These are phyloP conservation scores for Callaeas wilsoni DNA, from an alignment of 2,113 vertebrate genomes.

Conservation along the genomic window DNA sequence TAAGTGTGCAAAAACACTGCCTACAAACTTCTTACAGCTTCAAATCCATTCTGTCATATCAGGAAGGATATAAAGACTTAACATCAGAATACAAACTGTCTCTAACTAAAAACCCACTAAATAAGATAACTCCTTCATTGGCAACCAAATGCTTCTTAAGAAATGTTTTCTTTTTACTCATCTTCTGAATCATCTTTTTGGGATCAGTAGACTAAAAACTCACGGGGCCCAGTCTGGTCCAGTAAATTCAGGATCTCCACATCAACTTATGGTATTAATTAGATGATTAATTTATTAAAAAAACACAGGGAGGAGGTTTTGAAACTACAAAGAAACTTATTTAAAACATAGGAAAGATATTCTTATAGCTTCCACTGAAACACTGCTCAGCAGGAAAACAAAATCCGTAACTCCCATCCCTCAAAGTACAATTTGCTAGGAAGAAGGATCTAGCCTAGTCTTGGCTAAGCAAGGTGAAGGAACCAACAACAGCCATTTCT, in stretches of 20 bases:
- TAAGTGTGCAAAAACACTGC: neutral
- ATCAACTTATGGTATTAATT: neutral
- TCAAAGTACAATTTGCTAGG: neutral
- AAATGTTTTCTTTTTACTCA: neutral
- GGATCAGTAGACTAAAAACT: neutral
- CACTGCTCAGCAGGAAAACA: neutral
- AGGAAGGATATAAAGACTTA: neutral
- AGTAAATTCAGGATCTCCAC: neutral
- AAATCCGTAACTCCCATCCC: rapidly evolving
- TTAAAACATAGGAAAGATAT: neutral
- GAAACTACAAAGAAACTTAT: neutral
- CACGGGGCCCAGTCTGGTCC: neutral
- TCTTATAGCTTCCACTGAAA: neutral
- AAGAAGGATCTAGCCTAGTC: neutral
- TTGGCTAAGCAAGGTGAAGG: neutral
- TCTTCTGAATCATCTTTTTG: neutral
- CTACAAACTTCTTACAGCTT: neutral
- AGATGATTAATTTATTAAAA: neutral
- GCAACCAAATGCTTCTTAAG: neutral
- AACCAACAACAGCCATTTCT: neutral
- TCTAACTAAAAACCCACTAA: neutral
- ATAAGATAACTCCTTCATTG: neutral
- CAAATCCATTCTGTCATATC: neutral
- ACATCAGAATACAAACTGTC: neutral
- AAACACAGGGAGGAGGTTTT: neutral